Percentiles rank a stretch among this genome's conserved stretches.
Conservation (phyloP, 2,113 vertebrate genomes). For the Stercorarius parasiticus region DNA sequence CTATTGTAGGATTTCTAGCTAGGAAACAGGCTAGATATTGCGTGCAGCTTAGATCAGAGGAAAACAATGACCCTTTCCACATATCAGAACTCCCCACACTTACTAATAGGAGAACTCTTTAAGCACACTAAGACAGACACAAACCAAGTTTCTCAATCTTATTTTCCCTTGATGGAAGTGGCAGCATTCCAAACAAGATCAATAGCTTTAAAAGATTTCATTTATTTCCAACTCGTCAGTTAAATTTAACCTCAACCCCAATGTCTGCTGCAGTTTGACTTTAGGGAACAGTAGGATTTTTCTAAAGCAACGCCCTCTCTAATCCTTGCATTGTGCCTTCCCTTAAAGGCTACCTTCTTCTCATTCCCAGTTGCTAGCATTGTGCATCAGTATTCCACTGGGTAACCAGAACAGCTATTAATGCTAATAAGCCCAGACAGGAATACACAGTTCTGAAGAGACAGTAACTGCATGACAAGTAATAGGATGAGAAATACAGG, state of each 20-base stretch:
- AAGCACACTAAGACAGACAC: background rate
- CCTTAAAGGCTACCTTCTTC: background rate
- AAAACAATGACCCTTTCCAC: background rate
- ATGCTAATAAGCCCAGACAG: conserved; percentile 49
- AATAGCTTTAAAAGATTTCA: background rate
- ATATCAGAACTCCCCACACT: background rate
- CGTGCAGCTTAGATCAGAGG: background rate
- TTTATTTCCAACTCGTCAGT: background rate
- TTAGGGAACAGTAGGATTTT: background rate
- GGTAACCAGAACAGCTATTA: conserved; percentile 29
- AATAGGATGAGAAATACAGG: conserved; percentile 11
- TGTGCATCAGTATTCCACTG: conserved; percentile 45
- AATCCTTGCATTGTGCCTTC: background rate
- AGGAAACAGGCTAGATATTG: background rate
- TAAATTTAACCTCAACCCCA: background rate
- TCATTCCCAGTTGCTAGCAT: background rate
- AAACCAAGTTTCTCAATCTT: background rate
- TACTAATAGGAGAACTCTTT: background rate
- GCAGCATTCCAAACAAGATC: background rate
- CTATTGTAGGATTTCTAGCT: background rate
- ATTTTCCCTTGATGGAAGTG: background rate
- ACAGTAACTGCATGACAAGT: conserved; percentile 46
- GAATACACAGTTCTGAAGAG: background rate
- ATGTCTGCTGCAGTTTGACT: background rate
- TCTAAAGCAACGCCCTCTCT: background rate